Evolutionary conservation across 2,888 invertebrate species (phyloP).

Genomic region (Caenorhabditis auriculariae): DNA sequence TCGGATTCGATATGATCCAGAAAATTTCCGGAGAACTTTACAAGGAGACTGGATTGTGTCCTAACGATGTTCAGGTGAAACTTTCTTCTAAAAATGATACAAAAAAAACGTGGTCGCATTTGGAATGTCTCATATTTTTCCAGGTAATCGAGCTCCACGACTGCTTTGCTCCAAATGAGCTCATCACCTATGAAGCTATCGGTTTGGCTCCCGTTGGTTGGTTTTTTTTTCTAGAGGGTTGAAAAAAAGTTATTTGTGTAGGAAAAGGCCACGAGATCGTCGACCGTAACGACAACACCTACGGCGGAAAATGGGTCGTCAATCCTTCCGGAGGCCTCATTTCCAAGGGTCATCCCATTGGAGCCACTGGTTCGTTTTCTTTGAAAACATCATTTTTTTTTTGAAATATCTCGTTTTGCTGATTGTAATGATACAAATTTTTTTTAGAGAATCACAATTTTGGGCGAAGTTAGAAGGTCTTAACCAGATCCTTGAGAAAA

Average conservation of each 20-base stretch:
- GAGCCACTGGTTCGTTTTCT: conserved; percentile 85
- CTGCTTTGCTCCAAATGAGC: conserved; percentile 94
- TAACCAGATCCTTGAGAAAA: neutral
- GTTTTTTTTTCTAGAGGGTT: neutral
- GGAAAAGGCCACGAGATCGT: conserved; percentile 84
- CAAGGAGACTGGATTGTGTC: conserved; percentile 71
- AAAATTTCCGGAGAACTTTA: conserved; percentile 74
- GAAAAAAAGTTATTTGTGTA: conserved; percentile 66
- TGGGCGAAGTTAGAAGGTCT: neutral
- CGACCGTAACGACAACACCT: conserved; percentile 92
- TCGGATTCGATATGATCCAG: conserved; percentile 61
- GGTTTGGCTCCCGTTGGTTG: conserved; percentile 75
- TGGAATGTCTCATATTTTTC: conserved; percentile 3
- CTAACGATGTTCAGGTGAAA: conserved; percentile 64
- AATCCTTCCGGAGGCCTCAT: conserved; percentile 99
- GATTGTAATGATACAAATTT: neutral
- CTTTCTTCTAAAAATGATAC: too few species aligned
- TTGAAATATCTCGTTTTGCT: neutral
- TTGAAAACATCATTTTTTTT: neutral
- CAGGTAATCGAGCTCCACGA: conserved; percentile 85
- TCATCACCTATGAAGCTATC: conserved; percentile 94
- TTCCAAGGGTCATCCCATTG: conserved; percentile 95
- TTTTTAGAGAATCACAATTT: neutral
- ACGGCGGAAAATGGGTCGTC: conserved; percentile 93
- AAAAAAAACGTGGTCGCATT: too few species aligned